Conservation (phyloP, 92 coral and sea anemone genomes). For the Zoanthus sansibaricus region DNA sequence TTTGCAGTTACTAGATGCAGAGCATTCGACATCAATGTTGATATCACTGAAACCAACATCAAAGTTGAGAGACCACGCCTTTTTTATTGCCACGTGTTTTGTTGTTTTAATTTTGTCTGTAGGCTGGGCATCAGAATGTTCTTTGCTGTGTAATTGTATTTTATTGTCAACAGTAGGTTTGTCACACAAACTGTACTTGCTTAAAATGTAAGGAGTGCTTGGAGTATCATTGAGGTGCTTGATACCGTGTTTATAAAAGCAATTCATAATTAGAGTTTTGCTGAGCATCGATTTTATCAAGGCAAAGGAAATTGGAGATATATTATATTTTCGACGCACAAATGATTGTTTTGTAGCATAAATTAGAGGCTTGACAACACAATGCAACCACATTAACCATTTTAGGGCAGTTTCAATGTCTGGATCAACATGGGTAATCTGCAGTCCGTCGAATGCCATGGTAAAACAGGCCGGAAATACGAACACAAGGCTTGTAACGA, state of each 20-base stretch:
- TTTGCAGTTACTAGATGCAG: no score
- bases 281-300: not conserved
- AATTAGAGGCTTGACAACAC: constrained; percentile 76
- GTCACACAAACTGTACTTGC: not conserved
- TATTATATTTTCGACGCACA: not conserved
- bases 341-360: constrained; percentile 49
- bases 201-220: not conserved
- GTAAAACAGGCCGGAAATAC: constrained; percentile 86
- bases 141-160: no score
- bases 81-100: no score
- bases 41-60: no score
- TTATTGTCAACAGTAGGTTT: no score
- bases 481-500: constrained; percentile 71
- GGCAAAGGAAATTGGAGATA: no score
- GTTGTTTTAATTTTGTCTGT: no score
- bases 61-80: no score
- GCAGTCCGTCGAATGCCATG: constrained; percentile 76
- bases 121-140: no score
- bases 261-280: not conserved
- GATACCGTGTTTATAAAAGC: not conserved
- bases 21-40: no score
- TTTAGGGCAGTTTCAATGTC: constrained; percentile 62
- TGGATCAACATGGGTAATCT: constrained; percentile 51
- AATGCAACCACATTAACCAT: constrained; percentile 93
- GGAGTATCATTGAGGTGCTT: not conserved